Evolutionary conservation across 2,113 vertebrate species (phyloP).

Genomic region (Catharus bicknelli): DNA sequence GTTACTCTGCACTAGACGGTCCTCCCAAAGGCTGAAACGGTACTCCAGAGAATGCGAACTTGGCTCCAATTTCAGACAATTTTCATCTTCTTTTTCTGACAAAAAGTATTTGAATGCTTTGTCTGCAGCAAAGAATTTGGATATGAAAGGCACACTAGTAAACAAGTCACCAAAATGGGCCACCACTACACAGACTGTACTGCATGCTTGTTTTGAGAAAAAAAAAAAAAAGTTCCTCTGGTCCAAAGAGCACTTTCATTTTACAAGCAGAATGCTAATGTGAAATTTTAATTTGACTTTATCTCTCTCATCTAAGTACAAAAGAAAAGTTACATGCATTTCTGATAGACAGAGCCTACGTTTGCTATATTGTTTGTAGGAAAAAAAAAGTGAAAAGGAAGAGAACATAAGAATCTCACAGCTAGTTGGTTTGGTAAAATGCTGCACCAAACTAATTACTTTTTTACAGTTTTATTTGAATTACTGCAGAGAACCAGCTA

Average conservation of each 20-base stretch:
- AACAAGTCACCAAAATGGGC: slow-evolving; percentile 38
- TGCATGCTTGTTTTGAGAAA: neutral
- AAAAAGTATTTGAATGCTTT: slow-evolving; percentile 44
- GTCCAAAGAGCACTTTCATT: slow-evolving; percentile 12
- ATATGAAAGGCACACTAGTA: slow-evolving; percentile 34
- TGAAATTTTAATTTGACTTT: slow-evolving; percentile 44
- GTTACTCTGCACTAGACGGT: neutral
- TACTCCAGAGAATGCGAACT: slow-evolving; percentile 57
- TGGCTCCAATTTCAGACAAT: slow-evolving; percentile 47
- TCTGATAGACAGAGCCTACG: slow-evolving; percentile 53
- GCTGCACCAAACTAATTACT: neutral
- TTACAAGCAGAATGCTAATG: slow-evolving; percentile 41
- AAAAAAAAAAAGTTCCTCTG: neutral
- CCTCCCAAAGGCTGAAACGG: slow-evolving; percentile 41
- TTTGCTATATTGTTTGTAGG: slow-evolving; percentile 35
- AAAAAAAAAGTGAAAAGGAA: slow-evolving; percentile 25
- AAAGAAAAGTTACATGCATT: slow-evolving; percentile 55
- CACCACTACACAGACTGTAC: neutral
- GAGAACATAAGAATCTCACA: slow-evolving; percentile 24
- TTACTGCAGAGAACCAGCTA: neutral
- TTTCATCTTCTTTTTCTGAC: slow-evolving; percentile 31
- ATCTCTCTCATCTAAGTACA: slow-evolving; percentile 46
- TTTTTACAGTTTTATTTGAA: slow-evolving; percentile 11
- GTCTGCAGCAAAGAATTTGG: slow-evolving; percentile 40
- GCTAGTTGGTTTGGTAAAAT: neutral